Evolutionary conservation across 2,888 invertebrate species (phyloP), one percentile per base, ranked within the genome.

Genomic region (Acanthoscelides obtectus): DNA sequence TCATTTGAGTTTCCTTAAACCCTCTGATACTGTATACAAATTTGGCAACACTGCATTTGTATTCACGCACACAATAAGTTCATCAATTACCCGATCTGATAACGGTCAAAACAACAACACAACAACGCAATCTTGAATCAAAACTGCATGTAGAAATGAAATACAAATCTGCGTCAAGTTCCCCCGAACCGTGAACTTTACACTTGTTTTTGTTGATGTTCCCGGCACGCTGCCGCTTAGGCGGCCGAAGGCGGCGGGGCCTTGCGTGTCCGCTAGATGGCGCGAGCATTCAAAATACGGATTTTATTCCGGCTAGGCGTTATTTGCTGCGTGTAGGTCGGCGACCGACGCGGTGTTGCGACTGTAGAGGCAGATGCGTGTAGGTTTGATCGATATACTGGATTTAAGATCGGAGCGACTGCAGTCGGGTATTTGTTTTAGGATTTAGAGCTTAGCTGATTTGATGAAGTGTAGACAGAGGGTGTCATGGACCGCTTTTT

Each of bases 221-320:
- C 19, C 22, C 25, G 2, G 64, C 67, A 70, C 66, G 69, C 69
- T 20, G 17, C 22, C 12, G 65, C 68, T 63, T 20, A 27, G 22
- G 65, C 69, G 20, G 67, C 22, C 68, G 64, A n/a, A n/a, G n/a
- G 45, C 45, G 45, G 12, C 45, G 5, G 45, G 3, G 45, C 17
- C 8, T 45, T 17, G 12, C 1, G 5, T 6, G 12, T 1, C 22
- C 83, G 77, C 80, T 83, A 84, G 84, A 83, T 84, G 84, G 82
- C 84, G 76, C 70, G 74, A 75, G 73, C 64, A 75, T 76, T 75
- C 78, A 75, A 76, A 76, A 79, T 71, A 73, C 71, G 64, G 70
- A 20, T 66, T 21, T 66, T 66, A 66, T 69, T 72, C 68, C 68
- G 70, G 71, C 68, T 68, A 68, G 71, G 65, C 70, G 72, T 70